Evolutionary conservation across 2,113 vertebrate genomes (phyloP).

Genomic region (Isichthys henryi): DNA sequence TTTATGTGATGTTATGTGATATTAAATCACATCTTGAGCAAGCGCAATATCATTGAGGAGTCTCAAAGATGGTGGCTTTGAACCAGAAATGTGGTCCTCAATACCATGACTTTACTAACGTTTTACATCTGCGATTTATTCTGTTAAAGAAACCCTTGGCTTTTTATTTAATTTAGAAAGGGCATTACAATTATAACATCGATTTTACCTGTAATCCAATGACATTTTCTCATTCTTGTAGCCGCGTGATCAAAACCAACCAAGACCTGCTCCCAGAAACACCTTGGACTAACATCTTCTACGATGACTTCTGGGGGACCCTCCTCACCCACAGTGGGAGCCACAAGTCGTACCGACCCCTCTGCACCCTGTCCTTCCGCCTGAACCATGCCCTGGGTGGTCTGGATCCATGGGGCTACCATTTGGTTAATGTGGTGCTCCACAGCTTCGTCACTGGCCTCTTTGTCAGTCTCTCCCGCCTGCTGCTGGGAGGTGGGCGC

Average conservation of each 20-base stretch:
- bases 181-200: not conserved
- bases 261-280: slow-evolving; percentile 91
- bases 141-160: not conserved
- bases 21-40: not conserved
- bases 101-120: not conserved
- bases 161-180: not conserved
- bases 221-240: slow-evolving; percentile 38
- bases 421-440: slow-evolving; percentile 78
- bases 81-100: not conserved
- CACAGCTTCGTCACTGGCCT: slow-evolving; percentile 81
- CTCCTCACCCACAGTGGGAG: slow-evolving; percentile 93
- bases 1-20: slow-evolving; percentile 11
- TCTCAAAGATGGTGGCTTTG: not conserved
- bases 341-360: slow-evolving; percentile 92
- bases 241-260: slow-evolving; percentile 96
- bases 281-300: slow-evolving; percentile 87
- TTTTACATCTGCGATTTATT: not conserved
- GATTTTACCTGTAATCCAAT: not conserved
- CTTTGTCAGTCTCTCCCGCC: slow-evolving; percentile 81
- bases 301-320: slow-evolving; percentile 97
- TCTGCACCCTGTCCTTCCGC: slow-evolving; percentile 92
- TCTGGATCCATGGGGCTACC: slow-evolving; percentile 85
- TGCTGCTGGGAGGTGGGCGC: slow-evolving; percentile 71
- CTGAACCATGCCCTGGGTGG: slow-evolving; percentile 80
- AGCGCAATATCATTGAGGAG: not conserved